Base-by-base conservation (phyloP, 2,888 invertebrate species). In the Aplocera efformata region DNA sequence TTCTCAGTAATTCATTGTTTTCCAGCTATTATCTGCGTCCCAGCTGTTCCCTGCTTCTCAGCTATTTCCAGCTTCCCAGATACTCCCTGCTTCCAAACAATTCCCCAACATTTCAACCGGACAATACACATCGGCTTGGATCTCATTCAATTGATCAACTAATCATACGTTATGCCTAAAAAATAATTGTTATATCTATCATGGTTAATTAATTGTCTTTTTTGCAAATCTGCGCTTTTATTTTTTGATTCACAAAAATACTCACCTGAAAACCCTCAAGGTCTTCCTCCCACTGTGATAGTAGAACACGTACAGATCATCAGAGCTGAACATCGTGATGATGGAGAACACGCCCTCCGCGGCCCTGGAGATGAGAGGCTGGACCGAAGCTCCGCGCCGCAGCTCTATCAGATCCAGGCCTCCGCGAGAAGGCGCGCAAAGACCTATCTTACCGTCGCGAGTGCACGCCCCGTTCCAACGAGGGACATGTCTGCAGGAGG, bases 261-360 rank as follows among this genome's bases (percentile, higher is more conserved):
- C 60, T 60, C 74, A 93, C 92, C 96, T 92, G 75, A 98, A 98
- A 0, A 98, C 94, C 44, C 98, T 90, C 37, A 99, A 90, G 0
- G 98, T 98, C 78, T 98, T 96, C 61, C 95, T 92, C 0, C 98
- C 98, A 55, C 97, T 96, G 72, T 99, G 98, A 67, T 99, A 99
- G 71, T 99, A 99, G 32, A 98, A 91, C 1, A 98, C 98, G 63
- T 99, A 98, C 63, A 96, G 94, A 60, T 98, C 97, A 1, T 94
- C 96, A 51, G 95, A 94, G 42, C 97, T 98, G 76, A 99, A 99
- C 88, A 95, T 92, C 44, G 97, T 96, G 52, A 97, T 96, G 10
- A 98, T 97, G 1, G 96, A 97, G 76, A 98, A 98, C 0, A 99
- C 98, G 0, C 99, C 99, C 75, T 99, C 98, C 0, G 98, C 98